These are phyloP conservation scores for Dolomedes plantarius DNA, from an alignment of 2,888 invertebrate genomes.

Conservation along the genomic window DNA sequence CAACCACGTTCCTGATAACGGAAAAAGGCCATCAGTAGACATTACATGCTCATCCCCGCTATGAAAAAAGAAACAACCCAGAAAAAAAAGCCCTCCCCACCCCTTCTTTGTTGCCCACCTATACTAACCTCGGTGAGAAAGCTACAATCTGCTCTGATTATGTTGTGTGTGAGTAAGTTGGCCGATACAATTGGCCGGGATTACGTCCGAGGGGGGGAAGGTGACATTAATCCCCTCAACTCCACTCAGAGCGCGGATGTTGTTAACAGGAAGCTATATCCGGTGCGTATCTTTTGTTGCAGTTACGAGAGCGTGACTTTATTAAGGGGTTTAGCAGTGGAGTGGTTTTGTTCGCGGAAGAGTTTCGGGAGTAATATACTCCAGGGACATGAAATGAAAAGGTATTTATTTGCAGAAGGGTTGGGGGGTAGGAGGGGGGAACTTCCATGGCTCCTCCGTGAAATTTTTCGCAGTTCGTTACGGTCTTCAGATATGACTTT, in stretches of 20 bases:
- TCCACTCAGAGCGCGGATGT: neutral
- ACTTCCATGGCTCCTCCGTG: neutral
- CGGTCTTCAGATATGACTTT: neutral
- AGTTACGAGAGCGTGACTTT: conserved; percentile 52
- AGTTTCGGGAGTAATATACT: neutral
- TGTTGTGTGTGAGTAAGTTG: conserved; percentile 41
- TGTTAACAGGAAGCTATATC: conserved; percentile 66
- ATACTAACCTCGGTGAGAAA: conserved; percentile 43
- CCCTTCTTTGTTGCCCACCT: conserved; percentile 16
- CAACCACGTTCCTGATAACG: neutral
- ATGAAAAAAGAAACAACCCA: neutral
- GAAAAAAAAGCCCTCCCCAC: neutral
- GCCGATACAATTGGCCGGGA: conserved; percentile 61
- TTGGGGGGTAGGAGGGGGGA: too few relatives aligned
- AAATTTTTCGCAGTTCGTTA: neutral
- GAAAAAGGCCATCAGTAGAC: neutral
- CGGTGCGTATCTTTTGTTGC: conserved; percentile 19
- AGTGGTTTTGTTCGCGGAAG: neutral
- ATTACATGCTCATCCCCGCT: conserved; percentile 2
- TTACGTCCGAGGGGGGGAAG: conserved; percentile 19
- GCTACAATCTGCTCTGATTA: conserved; percentile 62
- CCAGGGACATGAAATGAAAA: neutral
- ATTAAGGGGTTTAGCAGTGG: conserved; percentile 30
- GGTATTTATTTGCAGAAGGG: neutral
- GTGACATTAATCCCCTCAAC: neutral